phyloP scores from a whole-genome alignment of 2,797 vertebrate genomes.

The Passerculus sandwichensis region DNA sequence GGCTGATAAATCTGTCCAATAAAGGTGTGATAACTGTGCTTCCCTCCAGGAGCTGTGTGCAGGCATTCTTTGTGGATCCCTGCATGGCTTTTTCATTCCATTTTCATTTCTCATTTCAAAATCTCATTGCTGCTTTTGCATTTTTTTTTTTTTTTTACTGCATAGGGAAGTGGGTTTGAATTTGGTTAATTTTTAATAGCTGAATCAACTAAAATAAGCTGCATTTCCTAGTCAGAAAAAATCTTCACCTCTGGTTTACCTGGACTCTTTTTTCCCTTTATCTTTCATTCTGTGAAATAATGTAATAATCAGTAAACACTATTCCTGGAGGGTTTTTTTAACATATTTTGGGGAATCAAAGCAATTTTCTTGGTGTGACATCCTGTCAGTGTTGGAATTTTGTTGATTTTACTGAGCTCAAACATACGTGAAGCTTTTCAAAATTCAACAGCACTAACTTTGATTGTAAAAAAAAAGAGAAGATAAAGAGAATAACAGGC shows the following conservation, averaged over 20 bases:
- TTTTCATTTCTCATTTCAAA: background rate
- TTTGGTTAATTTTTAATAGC: background rate
- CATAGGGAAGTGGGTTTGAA: background rate
- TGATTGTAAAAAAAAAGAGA: background rate
- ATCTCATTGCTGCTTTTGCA: background rate
- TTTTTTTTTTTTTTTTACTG: background rate
- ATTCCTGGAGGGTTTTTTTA: background rate
- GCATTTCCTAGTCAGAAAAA: background rate
- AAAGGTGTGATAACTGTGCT: constrained; percentile 5
- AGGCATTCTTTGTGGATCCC: background rate
- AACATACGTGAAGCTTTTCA: background rate
- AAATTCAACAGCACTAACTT: background rate
- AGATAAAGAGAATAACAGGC: background rate
- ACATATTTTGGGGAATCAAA: background rate
- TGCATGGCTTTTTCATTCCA: background rate
- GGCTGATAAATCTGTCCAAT: background rate
- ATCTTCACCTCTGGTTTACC: background rate
- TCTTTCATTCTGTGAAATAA: background rate
- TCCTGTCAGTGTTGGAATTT: background rate
- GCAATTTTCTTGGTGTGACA: background rate
- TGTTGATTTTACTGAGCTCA: background rate
- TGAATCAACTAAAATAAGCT: background rate
- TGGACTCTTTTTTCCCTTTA: background rate
- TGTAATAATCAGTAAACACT: background rate
- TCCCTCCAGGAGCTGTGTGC: background rate